Base-by-base conservation (phyloP, 2,797 vertebrate species). In the Etheostoma perlongum region DNA sequence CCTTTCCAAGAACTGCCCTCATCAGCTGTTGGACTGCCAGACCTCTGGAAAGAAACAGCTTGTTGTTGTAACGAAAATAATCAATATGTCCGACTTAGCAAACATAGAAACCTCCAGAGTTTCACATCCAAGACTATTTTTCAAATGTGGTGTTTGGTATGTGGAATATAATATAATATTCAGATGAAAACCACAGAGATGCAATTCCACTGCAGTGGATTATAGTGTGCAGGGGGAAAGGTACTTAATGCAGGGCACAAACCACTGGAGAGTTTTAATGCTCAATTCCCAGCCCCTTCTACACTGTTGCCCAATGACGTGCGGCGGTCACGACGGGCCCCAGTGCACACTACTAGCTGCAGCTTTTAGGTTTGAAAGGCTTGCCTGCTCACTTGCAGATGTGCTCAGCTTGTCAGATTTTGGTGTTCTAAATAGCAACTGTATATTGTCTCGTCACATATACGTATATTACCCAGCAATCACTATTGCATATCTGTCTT, bases 1-100 rank as follows among this genome's bases (percentile, higher is more conserved):
- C 74, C 82, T 81, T 79, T 93, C 91, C 91, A 85, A 15, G 83
- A 72, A 21, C 69, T 76, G 49, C 72, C 72, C 61, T 94, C 92
- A 21, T 94, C 94, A 0, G 79, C 84, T 0, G 86, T 76, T 40
- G 94, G 94, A 67, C 93, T 95, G 76, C 88, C 85, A 30, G 86
- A 90, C 78, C 93, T 92, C 94, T 95, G 89, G 23, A 83, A 80
- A 68, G 71, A 15, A 86, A 72, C 11, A 73, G 71, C 62, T 65
- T 25, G 53, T 52, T 25, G 55, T 49, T 44, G 71, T 86, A 67
- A 85, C 64, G 36, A 78, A 63, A 54, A 73, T 51, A 69, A 83
- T 85, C 54, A 54, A 67, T 58, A 62, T 40, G 36, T 61, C 19
- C 3, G 7, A 64, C 33, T 67, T 64, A 67, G 74, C 70, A 74